Evolutionary conservation across 2,888 invertebrate genomes (phyloP).

Genomic region (Rhorus exstirpatorius): DNA sequence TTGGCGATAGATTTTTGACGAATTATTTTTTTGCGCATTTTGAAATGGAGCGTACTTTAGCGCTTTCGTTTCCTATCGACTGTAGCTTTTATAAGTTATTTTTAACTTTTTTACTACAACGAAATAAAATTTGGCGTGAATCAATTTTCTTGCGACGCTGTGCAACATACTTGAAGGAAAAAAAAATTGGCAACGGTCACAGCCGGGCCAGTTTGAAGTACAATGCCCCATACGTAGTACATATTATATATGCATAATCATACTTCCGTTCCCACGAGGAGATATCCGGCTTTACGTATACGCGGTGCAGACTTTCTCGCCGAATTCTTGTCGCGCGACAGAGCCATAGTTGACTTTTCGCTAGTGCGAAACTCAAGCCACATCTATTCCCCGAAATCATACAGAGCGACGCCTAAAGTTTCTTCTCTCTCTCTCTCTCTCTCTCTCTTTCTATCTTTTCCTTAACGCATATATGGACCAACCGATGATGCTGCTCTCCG

Average conservation of each 20-base stretch:
- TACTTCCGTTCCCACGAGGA: slow-evolving; percentile 24
- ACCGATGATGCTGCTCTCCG: slow-evolving; percentile 43
- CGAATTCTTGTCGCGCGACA: slow-evolving; percentile 39
- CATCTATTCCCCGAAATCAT: slow-evolving; percentile 67
- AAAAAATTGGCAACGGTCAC: too few species aligned
- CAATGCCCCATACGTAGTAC: not conserved
- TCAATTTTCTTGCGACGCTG: too few species aligned
- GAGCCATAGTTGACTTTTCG: slow-evolving; percentile 76
- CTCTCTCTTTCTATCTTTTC: too few species aligned
- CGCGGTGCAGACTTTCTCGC: slow-evolving; percentile 13
- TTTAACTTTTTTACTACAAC: too few species aligned
- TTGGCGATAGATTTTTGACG: too few species aligned
- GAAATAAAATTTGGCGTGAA: too few species aligned
- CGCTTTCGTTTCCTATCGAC: too few species aligned
- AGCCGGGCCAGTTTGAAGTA: too few species aligned
- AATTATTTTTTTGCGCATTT: too few species aligned
- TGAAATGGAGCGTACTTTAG: too few species aligned
- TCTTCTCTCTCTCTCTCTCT: slow-evolving; percentile 22
- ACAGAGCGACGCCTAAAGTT: slow-evolving; percentile 60
- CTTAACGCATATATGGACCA: slow-evolving; percentile 18
- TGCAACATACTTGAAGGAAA: too few species aligned
- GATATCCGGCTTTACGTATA: slow-evolving; percentile 23
- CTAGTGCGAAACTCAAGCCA: slow-evolving; percentile 55
- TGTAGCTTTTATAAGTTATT: too few species aligned
- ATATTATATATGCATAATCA: slow-evolving; percentile 22